phyloP scores from a whole-genome alignment of 1,140 invertebrate species.

The Anastrepha ludens region DNA sequence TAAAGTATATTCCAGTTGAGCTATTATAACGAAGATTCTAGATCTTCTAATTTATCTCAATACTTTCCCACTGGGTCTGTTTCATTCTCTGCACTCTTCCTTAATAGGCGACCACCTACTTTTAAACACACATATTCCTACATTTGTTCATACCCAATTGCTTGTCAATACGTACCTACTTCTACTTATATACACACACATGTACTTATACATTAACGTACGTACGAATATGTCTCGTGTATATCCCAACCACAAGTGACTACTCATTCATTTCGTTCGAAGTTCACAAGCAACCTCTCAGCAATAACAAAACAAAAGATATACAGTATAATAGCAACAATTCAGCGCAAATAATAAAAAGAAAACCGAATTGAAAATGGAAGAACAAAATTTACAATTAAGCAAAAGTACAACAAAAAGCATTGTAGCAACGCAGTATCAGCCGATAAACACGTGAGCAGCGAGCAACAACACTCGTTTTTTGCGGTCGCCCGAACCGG shows the following conservation, averaged over 20 bases:
- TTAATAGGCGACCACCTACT: background rate
- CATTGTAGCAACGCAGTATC: constrained; percentile 31
- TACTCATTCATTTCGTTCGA: background rate
- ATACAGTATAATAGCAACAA: background rate
- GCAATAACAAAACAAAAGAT: constrained; percentile 24
- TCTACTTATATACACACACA: background rate
- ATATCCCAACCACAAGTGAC: constrained; percentile 30
- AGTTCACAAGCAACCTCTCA: background rate
- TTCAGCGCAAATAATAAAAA: background rate
- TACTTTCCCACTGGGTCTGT: background rate
- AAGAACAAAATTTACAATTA: background rate
- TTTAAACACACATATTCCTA: background rate
- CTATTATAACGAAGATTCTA: too few relatives aligned
- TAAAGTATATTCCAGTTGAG: too few relatives aligned
- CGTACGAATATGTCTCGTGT: background rate
- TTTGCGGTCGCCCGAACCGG: constrained; percentile 18
- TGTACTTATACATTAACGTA: background rate
- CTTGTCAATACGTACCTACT: background rate
- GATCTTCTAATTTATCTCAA: too few relatives aligned
- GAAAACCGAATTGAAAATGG: background rate
- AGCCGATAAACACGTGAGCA: constrained; percentile 58
- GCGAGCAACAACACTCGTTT: background rate
- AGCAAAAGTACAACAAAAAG: background rate
- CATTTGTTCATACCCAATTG: background rate
- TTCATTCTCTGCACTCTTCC: background rate